Evolutionary conservation across 1,140 invertebrate species (phyloP).

Genomic region (Chironomus striatipennis): DNA sequence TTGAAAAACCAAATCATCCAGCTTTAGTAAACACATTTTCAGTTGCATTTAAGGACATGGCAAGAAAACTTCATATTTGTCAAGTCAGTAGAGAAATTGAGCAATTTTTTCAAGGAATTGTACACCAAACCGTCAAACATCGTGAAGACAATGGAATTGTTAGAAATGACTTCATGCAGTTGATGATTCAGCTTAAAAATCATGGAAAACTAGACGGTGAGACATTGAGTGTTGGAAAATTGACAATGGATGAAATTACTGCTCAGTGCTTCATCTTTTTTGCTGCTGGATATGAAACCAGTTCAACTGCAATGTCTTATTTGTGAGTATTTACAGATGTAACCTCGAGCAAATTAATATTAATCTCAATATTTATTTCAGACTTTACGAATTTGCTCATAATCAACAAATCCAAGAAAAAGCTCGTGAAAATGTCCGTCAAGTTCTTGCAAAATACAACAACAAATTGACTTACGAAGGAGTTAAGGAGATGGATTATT

Average conservation of each 20-base stretch:
- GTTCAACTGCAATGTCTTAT: constrained; percentile 44
- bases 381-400: constrained; percentile 46
- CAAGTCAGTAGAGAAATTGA: background rate
- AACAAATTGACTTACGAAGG: constrained; percentile 46
- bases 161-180: constrained; percentile 43
- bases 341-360: too few relatives aligned
- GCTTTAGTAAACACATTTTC: background rate
- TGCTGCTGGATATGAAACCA: constrained; percentile 59
- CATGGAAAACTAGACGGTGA: background rate
- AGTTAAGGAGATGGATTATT: constrained; percentile 35
- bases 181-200: constrained; percentile 37
- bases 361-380: constrained; percentile 37
- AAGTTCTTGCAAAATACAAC: constrained; percentile 39
- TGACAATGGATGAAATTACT: constrained; percentile 36
- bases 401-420: constrained; percentile 51
- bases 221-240: constrained; percentile 3
- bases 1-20: background rate
- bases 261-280: constrained; percentile 54
- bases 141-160: constrained; percentile 34
- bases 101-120: constrained; percentile 33
- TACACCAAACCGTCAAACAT: constrained; percentile 34
- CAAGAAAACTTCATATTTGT: background rate
- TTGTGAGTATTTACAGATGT: background rate
- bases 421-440: constrained; percentile 47
- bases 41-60: background rate